Base-by-base conservation (phyloP, 2,888 invertebrate species). In the Limenitis camilla region DNA sequence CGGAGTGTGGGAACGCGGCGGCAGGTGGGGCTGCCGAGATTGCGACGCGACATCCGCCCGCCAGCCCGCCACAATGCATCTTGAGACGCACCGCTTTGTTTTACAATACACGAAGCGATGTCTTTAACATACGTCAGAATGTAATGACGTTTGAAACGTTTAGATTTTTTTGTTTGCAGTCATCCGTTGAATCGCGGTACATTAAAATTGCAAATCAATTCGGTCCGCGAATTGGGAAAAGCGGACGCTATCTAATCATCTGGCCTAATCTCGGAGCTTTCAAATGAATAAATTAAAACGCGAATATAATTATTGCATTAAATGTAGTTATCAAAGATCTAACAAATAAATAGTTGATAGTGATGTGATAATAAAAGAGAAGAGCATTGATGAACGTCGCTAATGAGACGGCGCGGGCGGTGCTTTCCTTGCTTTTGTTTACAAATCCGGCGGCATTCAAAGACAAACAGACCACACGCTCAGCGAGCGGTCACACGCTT, bases 21-120 rank as follows among this genome's bases (percentile, higher is more conserved):
- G 87, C 87, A 87, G 87, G 87, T 87, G 87, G 85, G 83, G 78
- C 81, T 76, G 83, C 84, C 69, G 86, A 85, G 87, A 87, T 86
- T 86, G 86, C 83, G 82, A 77, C 78, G 83, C 82, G 86, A 86
- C 87, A 87, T 87, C 87, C 86, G 86, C 83, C 74, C 82, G 76
- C 19, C 81, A 76, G 83, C 84, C 69, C 86, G 76, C 76, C 77
- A 84, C 86, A 83, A 84, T 83, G 82, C 86, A 84, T 83, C 86
- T 81, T 74, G 69, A 72, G 72, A 61, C 64, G 63, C 59, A 61
- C 62, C 64, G 65, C 64, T 65, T 65, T 65, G 65, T 65, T 65
- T 81, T 72, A 80, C 77, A 79, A 76, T 76, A 75, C 75, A 66
- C 74, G 72, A 72, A 72, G 70, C 74, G 70, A 72, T 76, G 71